These are phyloP conservation scores for Malthinus seriepunctatus DNA, from an alignment of 2,888 invertebrate species.

Conservation along the genomic window DNA sequence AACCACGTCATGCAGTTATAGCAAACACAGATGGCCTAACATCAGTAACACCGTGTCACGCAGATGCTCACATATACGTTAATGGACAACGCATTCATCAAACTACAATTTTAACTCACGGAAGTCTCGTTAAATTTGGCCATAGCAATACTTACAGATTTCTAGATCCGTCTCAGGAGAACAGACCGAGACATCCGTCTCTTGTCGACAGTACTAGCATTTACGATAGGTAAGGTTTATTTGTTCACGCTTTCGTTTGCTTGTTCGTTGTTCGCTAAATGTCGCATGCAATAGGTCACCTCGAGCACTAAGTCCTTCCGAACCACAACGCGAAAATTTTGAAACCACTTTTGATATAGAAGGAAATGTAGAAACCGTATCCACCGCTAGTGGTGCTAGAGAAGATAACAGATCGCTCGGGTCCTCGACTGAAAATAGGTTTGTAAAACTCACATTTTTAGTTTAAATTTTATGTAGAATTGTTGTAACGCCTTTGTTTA, in stretches of 20 bases:
- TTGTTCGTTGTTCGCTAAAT: constrained; percentile 33
- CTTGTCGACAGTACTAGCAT: constrained; percentile 67
- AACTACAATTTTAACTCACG: constrained; percentile 88
- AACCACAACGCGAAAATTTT: constrained; percentile 71
- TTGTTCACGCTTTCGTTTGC: not conserved
- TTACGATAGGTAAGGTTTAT: constrained; percentile 72
- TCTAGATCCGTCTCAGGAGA: constrained; percentile 82
- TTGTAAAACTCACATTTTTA: constrained; percentile 42
- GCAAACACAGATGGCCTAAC: constrained; percentile 90
- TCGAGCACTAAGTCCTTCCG: constrained; percentile 52
- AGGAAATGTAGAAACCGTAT: constrained; percentile 89
- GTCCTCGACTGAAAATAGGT: constrained; percentile 82
- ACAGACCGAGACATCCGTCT: constrained; percentile 75
- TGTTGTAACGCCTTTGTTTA: not conserved
- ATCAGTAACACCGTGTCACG: constrained; percentile 89
- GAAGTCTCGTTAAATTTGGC: constrained; percentile 83
- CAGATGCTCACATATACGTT: constrained; percentile 93
- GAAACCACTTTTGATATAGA: constrained; percentile 89
- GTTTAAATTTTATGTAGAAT: not conserved
- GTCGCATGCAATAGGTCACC: constrained; percentile 49
- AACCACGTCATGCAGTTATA: constrained; percentile 93
- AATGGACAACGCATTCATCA: constrained; percentile 92
- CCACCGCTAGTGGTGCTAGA: constrained; percentile 80
- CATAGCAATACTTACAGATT: constrained; percentile 85
- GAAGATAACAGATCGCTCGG: constrained; percentile 64